Evolutionary conservation across 1,140 invertebrate genomes (phyloP).

Genomic region (Euglossa dilemma): DNA sequence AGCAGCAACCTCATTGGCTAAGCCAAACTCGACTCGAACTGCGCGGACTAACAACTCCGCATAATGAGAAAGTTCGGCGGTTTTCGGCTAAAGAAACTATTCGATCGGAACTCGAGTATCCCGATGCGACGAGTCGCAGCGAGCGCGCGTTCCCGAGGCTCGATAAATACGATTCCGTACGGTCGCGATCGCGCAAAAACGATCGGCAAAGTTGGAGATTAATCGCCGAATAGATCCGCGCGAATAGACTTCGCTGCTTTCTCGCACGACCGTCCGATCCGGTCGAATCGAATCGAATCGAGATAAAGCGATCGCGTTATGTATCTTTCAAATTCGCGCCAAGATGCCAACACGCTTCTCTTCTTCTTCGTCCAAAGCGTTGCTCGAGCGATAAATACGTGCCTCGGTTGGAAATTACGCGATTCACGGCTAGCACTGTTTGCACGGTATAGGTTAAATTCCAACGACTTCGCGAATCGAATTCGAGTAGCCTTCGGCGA

Average conservation of each 20-base stretch:
- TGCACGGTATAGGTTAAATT: slow-evolving; percentile 27
- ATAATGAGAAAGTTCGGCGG: slow-evolving; percentile 70
- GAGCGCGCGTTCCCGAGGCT: slow-evolving; percentile 1
- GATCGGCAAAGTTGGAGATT: neutral
- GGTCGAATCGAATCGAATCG: neutral
- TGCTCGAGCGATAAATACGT: slow-evolving; percentile 8
- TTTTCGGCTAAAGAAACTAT: slow-evolving; percentile 69
- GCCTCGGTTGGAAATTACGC: neutral
- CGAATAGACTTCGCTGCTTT: neutral
- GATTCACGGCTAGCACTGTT: slow-evolving; percentile 11
- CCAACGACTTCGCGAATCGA: slow-evolving; percentile 41
- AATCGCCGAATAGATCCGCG: neutral
- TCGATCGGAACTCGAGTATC: slow-evolving; percentile 63
- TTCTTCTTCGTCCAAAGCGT: neutral
- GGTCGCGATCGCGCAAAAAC: neutral
- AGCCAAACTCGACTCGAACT: slow-evolving; percentile 66
- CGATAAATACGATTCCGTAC: slow-evolving; percentile 38
- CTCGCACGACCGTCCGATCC: no score
- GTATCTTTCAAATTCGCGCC: neutral
- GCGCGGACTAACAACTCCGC: slow-evolving; percentile 65
- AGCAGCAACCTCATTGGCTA: slow-evolving; percentile 64
- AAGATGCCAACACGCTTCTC: neutral
- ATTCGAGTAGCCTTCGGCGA: slow-evolving; percentile 67
- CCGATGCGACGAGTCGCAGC: slow-evolving; percentile 34
- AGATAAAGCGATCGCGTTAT: slow-evolving; percentile 14